Evolutionary conservation across 2,113 vertebrate species (phyloP).

Genomic region (Turnix velox): DNA sequence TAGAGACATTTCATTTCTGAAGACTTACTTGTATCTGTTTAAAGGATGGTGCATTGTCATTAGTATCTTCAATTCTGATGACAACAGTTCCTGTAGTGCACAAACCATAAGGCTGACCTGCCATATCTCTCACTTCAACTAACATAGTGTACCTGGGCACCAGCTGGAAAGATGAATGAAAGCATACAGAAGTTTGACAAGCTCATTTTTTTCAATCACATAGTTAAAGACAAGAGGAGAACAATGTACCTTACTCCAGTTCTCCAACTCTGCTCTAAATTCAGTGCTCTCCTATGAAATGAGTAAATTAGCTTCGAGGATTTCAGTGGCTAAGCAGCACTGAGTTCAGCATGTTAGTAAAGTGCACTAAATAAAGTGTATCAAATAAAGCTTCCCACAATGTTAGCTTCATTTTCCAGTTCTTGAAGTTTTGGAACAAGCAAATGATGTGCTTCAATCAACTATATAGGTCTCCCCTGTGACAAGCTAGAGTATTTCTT

Average conservation of each 20-base stretch:
- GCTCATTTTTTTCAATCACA: neutral
- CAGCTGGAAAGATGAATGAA: conserved; percentile 62
- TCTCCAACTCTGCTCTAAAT: neutral
- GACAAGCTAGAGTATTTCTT: neutral
- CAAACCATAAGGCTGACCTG: conserved; percentile 70
- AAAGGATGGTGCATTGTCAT: conserved; percentile 85
- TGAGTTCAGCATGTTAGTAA: neutral
- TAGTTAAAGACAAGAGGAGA: neutral
- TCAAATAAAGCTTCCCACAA: neutral
- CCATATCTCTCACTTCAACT: conserved; percentile 81
- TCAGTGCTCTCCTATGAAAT: neutral
- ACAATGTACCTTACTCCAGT: neutral
- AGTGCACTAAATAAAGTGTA: neutral
- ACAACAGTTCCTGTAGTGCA: conserved; percentile 77
- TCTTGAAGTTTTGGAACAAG: neutral
- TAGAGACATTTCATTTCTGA: neutral
- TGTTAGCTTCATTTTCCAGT: neutral
- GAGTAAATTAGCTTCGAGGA: neutral
- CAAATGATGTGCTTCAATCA: neutral
- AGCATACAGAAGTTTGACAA: neutral
- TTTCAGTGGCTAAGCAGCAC: neutral
- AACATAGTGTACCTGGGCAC: conserved; percentile 62
- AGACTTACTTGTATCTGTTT: conserved; percentile 77
- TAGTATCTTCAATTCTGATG: conserved; percentile 77
- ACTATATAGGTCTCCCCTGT: neutral